Conservation (phyloP, 2,113 vertebrate species). For the Cairina moschata region DNA sequence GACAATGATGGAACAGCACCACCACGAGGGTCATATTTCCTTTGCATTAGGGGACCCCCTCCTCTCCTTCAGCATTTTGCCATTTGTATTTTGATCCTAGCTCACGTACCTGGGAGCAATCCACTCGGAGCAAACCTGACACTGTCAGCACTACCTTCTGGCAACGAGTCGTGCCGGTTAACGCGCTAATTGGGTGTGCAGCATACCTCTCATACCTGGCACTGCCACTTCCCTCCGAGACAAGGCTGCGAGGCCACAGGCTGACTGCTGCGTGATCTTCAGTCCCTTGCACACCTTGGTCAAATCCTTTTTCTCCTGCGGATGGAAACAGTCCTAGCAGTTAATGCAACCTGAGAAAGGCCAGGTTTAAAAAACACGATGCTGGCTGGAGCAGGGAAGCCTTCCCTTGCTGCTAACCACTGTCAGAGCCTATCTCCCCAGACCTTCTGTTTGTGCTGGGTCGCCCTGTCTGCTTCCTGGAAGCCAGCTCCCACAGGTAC, state of each 20-base stretch:
- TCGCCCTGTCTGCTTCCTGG: accelerated
- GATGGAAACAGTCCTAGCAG: not conserved
- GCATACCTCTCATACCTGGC: accelerated
- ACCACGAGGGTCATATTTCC: not conserved
- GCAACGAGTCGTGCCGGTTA: not conserved
- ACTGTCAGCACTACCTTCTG: not conserved
- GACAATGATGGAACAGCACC: conserved; percentile 44
- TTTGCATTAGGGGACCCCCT: not conserved
- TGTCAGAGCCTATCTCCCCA: not conserved
- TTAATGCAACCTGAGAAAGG: not conserved
- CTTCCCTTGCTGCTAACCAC: not conserved
- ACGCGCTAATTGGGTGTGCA: no score
- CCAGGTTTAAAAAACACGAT: accelerated
- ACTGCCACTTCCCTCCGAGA: not conserved
- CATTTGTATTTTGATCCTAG: not conserved
- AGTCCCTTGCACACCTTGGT: accelerated
- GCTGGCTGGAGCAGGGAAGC: not conserved
- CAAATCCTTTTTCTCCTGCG: not conserved
- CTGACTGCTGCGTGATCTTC: accelerated
- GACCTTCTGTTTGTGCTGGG: not conserved
- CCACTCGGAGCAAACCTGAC: accelerated
- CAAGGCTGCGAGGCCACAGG: accelerated
- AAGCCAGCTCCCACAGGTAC: not conserved
- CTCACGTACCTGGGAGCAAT: not conserved
- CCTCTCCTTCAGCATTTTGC: not conserved